phyloP scores from a whole-genome alignment of 2,888 invertebrate genomes.

The Meta bourneti region DNA sequence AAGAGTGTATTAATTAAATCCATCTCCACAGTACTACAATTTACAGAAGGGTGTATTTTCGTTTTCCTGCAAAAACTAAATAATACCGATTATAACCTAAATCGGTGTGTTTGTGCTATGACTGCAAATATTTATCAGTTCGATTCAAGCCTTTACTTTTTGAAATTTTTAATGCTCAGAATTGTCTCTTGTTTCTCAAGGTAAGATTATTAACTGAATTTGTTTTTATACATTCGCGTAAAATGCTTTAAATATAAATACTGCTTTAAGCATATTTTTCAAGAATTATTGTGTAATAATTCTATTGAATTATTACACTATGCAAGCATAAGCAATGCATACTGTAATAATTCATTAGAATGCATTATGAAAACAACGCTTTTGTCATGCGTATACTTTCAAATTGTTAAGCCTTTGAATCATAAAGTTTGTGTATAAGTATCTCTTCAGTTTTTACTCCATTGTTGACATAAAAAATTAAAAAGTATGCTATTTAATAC shows the following conservation, averaged over 20 bases:
- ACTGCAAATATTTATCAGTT: not conserved
- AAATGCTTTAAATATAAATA: not conserved
- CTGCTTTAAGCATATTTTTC: too few species aligned
- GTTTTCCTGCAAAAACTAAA: not conserved
- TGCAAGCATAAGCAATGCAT: too few species aligned
- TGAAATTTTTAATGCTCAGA: not conserved
- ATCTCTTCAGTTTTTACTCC: too few species aligned
- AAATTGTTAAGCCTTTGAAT: too few species aligned
- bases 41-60: not conserved
- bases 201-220: not conserved
- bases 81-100: not conserved
- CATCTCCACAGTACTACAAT: constrained; percentile 26
- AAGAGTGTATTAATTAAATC: constrained; percentile 45
- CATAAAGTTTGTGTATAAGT: too few species aligned
- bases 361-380: too few species aligned
- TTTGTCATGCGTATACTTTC: too few species aligned
- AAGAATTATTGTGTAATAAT: too few species aligned
- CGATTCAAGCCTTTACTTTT: not conserved
- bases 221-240: not conserved
- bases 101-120: not conserved
- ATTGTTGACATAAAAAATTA: too few species aligned
- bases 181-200: not conserved
- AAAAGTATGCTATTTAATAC: too few species aligned
- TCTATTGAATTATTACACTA: too few species aligned
- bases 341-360: too few species aligned